Conservation (phyloP, 2,888 invertebrate species). For the Chaitophorus viminalis region DNA sequence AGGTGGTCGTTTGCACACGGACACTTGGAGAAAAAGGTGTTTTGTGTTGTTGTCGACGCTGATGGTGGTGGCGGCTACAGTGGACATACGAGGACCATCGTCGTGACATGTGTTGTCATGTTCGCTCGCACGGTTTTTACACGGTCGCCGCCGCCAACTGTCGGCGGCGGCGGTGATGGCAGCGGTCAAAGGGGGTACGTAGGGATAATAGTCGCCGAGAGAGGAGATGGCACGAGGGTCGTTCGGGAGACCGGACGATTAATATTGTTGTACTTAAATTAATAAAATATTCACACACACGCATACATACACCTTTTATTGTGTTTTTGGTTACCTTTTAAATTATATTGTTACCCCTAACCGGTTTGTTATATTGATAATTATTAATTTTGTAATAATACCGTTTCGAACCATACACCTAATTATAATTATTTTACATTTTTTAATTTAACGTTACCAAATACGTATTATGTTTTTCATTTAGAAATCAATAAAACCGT, state of each 20-base stretch:
- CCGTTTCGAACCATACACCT: background rate
- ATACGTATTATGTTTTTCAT: background rate
- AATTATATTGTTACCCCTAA: background rate
- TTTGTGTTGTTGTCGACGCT: background rate
- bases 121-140: background rate
- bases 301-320: background rate
- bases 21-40: background rate
- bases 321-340: background rate
- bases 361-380: background rate
- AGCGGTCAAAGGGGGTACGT: background rate
- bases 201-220: background rate
- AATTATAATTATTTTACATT: background rate
- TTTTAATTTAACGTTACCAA: no score
- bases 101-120: conserved; percentile 35
- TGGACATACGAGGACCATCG: background rate
- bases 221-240: background rate
- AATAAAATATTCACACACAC: no score
- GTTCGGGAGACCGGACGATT: conserved; percentile 11
- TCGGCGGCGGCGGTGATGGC: background rate
- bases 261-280: background rate
- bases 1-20: background rate
- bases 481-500: background rate
- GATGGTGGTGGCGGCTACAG: background rate
- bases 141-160: background rate
- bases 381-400: background rate